Evolutionary conservation across 2,113 vertebrate species (phyloP).

Genomic region (Leuciscus idus): DNA sequence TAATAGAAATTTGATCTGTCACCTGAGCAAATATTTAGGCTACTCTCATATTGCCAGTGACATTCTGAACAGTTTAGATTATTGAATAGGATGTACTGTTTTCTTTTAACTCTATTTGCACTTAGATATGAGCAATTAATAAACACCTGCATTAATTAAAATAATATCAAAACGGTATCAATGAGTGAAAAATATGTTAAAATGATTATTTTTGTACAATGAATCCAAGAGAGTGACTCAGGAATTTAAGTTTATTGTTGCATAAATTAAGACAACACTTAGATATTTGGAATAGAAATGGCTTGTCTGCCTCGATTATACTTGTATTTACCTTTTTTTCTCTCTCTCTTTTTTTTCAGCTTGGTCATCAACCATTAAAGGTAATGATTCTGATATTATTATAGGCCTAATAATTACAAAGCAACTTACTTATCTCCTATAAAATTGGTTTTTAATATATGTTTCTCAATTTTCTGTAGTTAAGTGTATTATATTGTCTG

Average conservation of each 20-base stretch:
- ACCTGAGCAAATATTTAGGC: neutral
- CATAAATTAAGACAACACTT: neutral
- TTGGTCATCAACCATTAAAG: conserved; percentile 52
- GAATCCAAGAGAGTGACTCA: neutral
- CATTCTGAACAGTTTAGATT: neutral
- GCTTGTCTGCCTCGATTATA: neutral
- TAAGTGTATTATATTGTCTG: neutral
- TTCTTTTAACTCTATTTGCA: too few relatives aligned
- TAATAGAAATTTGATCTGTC: conserved; percentile 4
- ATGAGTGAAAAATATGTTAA: neutral
- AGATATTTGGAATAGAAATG: neutral
- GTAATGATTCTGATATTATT: conserved; percentile 8
- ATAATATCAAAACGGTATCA: neutral
- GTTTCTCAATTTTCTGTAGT: neutral
- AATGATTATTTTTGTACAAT: neutral
- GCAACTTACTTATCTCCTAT: neutral
- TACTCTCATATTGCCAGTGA: neutral
- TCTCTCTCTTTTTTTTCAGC: conserved; percentile 25
- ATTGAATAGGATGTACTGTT: neutral
- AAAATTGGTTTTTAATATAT: neutral
- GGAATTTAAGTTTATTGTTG: neutral
- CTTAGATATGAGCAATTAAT: neutral
- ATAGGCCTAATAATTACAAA: neutral
- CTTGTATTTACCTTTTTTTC: neutral
- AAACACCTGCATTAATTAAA: neutral